These are phyloP conservation scores for Geothlypis trichas DNA, from an alignment of 2,113 vertebrate genomes.

Conservation along the genomic window DNA sequence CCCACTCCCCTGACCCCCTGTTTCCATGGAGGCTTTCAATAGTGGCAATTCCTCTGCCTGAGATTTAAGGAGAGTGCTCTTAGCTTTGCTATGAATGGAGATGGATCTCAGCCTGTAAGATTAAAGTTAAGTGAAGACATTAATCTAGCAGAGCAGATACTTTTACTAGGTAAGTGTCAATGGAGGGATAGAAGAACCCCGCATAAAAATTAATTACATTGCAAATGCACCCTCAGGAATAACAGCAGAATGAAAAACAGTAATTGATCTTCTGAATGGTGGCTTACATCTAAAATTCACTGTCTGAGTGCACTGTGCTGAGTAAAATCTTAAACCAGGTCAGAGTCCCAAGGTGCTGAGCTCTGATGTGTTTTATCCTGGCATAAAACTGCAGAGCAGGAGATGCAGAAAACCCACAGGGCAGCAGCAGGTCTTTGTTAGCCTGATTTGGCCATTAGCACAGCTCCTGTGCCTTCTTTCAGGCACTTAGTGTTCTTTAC, in stretches of 20 bases:
- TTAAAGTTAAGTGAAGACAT: constrained; percentile 24
- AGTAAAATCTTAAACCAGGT: constrained; percentile 34
- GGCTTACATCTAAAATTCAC: neutral
- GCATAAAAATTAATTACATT: constrained; percentile 58
- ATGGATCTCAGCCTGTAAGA: neutral
- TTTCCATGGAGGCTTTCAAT: neutral
- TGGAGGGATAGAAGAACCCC: neutral
- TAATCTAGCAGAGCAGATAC: neutral
- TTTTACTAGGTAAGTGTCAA: neutral
- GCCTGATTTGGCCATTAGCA: neutral
- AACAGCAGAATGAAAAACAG: neutral
- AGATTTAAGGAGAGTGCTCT: neutral
- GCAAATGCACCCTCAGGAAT: constrained; percentile 30
- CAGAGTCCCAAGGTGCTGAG: neutral
- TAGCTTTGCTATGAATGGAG: neutral
- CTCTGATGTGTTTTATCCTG: neutral
- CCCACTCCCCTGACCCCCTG: neutral
- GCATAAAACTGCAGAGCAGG: neutral
- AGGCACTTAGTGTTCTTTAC: neutral
- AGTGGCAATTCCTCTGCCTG: neutral
- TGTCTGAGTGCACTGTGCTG: neutral
- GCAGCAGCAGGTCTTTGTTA: neutral
- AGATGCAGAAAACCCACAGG: neutral
- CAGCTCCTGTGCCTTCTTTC: neutral
- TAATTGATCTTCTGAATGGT: neutral